Conservation (phyloP, 2,113 vertebrate species). For the Sterrhoptilus dennistouni region DNA sequence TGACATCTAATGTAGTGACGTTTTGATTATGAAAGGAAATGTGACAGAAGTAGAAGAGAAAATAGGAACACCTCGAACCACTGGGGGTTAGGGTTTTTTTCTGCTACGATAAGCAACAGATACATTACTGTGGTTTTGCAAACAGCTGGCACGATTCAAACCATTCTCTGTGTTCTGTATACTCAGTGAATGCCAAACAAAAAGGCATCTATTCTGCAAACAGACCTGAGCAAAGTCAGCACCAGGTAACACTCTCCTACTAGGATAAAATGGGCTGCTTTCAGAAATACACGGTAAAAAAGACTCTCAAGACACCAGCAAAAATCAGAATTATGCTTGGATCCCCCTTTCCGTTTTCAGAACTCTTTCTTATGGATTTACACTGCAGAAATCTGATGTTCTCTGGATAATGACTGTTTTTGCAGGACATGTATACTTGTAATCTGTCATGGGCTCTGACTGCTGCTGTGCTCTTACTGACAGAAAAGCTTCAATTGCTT, state of each 20-base stretch:
- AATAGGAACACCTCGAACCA: background rate
- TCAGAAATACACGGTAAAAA: background rate
- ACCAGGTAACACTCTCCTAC: background rate
- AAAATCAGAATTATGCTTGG: background rate
- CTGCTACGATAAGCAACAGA: background rate
- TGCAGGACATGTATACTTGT: background rate
- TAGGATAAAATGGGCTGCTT: background rate
- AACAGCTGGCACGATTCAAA: background rate
- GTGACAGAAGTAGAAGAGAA: background rate
- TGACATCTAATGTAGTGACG: background rate
- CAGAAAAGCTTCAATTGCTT: background rate
- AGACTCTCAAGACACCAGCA: background rate
- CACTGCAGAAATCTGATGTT: background rate
- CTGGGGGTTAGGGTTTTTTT: accelerated
- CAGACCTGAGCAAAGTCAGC: background rate
- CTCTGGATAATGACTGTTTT: background rate
- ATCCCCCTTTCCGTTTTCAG: background rate
- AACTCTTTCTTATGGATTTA: background rate
- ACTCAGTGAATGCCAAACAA: background rate
- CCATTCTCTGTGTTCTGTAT: background rate
- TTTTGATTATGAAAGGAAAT: background rate
- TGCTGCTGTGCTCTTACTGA: background rate
- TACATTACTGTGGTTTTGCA: background rate
- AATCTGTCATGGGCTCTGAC: background rate
- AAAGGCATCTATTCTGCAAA: background rate